Evolutionary conservation across 2,888 invertebrate genomes (phyloP), one percentile per base, ranked within the genome.

Genomic region (Nasonovia ribisnigri): DNA sequence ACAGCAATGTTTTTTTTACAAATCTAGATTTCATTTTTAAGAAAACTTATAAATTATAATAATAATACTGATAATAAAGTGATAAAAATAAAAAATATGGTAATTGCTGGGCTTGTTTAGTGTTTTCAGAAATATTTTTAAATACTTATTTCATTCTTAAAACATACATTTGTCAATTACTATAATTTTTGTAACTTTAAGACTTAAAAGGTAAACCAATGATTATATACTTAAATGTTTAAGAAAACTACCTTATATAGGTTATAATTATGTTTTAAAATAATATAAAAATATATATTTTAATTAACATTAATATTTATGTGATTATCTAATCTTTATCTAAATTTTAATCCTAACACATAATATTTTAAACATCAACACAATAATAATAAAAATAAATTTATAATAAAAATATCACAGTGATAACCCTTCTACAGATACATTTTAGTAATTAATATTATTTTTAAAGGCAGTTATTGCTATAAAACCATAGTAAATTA

Each of bases 321-420:
- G 43, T 13, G 20, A 57, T 43, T 51, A 24, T 57, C 8, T 29
- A 57, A 90, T 77, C 48, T n/a, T 36, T 51, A 90, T 36, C 11
- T 51, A 42, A 36, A 77, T 77, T 11, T 24, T 60, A 46, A 60
- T 60, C 0, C 3, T 42, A 91, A 67, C 67, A 86, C 60, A 87
- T 60, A 88, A 92, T 42, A 51, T 67, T 6, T 51, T 51, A 51
- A 88, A 92, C 60, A 60, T 92, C 20, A 92, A 48, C 20, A 92
- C 11, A 91, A 88, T 92, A 92, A 86, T 86, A 60, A 91, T 84
- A 48, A 36, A 67, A 51, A 26, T 57, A 86, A 92, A n/a, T 46
- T 20, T 42, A 42, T 92, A 92, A n/a, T 77, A 77, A 42, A 92
- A 88, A 88, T 92, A 92, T 92, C 92, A 92, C 92, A 92, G 88